These are phyloP conservation scores for Leptodactylus fallax DNA, from an alignment of 2,797 vertebrate genomes.

Conservation along the genomic window DNA sequence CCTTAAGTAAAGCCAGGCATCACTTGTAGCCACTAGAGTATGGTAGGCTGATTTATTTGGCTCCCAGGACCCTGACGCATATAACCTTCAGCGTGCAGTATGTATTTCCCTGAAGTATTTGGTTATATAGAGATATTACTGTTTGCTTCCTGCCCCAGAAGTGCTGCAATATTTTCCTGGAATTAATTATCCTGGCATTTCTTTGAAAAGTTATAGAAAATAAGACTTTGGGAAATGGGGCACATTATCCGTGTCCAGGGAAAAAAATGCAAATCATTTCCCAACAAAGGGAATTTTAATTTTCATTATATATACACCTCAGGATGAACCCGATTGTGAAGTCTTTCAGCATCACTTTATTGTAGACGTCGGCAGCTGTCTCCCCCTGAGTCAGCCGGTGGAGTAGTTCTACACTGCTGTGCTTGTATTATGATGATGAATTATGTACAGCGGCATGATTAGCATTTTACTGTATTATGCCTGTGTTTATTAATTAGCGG, in stretches of 20 bases:
- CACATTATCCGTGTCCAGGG: neutral
- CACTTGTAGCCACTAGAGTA: neutral
- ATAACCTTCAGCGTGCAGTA: no score
- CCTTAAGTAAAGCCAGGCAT: neutral
- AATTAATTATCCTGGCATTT: slow-evolving; percentile 1
- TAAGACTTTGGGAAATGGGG: neutral
- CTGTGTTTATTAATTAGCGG: slow-evolving; percentile 33
- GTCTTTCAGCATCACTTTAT: neutral
- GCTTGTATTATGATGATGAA: slow-evolving; percentile 1
- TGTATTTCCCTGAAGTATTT: no score
- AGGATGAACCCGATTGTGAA: slow-evolving; percentile 18
- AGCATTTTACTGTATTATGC: slow-evolving; percentile 2
- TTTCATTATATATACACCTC: slow-evolving; percentile 1
- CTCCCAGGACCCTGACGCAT: neutral
- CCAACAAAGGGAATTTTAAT: neutral
- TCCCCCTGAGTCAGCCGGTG: slow-evolving; percentile 2
- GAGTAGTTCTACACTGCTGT: neutral
- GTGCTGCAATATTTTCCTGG: neutral
- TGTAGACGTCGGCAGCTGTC: slow-evolving; percentile 5
- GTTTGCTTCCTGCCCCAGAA: neutral
- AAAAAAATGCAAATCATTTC: neutral
- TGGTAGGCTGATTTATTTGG: neutral
- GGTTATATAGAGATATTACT: no score
- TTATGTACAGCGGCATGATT: slow-evolving; percentile 23
- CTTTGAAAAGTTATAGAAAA: neutral